A percentile compares a stretch with the other conserved stretches of the same genome.
These are phyloP conservation scores for Oreochromis aureus DNA, from an alignment of 2,113 vertebrate genomes.

Conservation along the genomic window DNA sequence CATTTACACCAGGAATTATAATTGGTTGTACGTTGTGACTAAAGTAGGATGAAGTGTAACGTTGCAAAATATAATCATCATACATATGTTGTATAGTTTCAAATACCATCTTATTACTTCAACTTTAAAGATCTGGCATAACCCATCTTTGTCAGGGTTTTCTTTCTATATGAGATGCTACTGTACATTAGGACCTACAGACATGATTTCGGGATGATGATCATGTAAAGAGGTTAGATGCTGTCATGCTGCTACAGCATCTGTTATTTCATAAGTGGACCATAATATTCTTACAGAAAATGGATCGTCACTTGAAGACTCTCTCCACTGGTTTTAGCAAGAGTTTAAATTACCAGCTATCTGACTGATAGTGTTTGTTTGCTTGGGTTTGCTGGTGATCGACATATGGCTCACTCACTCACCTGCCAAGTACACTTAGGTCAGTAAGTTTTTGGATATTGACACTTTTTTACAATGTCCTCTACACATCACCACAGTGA, in stretches of 20 bases:
- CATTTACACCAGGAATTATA: background rate
- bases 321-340: background rate
- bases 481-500: background rate
- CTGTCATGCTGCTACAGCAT: background rate
- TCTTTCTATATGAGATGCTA: background rate
- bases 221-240: background rate
- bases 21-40: background rate
- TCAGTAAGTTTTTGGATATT: background rate
- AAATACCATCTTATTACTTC: background rate
- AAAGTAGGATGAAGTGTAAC: background rate
- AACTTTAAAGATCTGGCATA: background rate
- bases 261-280: background rate
- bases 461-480: background rate
- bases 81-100: background rate
- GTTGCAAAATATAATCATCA: background rate
- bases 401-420: background rate
- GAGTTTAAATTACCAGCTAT: background rate
- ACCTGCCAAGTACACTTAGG: background rate
- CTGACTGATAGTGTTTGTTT: background rate
- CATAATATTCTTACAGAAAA: background rate
- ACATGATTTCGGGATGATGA: background rate
- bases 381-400: background rate
- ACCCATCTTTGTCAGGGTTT: background rate
- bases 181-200: background rate
- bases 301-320: background rate